These are phyloP conservation scores for Burhinus oedicnemus DNA, from an alignment of 2,113 vertebrate genomes.

Conservation along the genomic window DNA sequence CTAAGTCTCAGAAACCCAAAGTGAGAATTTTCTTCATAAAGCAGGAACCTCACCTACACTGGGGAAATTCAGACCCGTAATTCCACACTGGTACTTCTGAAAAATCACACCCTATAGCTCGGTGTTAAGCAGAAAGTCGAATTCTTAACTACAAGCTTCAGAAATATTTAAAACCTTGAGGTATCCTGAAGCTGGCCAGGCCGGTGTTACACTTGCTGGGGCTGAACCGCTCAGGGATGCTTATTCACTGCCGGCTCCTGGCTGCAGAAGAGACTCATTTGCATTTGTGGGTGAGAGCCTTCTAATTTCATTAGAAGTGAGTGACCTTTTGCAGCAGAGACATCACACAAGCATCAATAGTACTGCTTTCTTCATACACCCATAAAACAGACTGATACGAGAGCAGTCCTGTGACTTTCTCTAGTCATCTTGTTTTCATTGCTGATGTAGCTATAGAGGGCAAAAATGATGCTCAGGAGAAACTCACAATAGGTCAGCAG, in stretches of 20 bases:
- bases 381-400: neutral
- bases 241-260: neutral
- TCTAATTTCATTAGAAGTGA: neutral
- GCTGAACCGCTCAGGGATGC: neutral
- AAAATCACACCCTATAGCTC: neutral
- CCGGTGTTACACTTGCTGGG: neutral
- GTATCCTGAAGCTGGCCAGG: neutral
- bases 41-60: neutral
- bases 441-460: constrained; percentile 1
- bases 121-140: neutral
- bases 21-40: neutral
- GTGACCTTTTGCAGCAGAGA: neutral
- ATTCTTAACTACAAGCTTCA: rapidly evolving
- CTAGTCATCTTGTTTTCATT: neutral
- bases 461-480: neutral
- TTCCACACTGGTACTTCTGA: too few species aligned
- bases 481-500: neutral
- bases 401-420: constrained; percentile 47
- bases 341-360: neutral
- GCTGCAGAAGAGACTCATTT: neutral
- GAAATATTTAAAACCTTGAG: neutral
- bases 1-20: neutral
- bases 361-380: neutral
- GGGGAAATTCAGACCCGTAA: neutral
- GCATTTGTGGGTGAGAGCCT: neutral